A percentile compares a stretch with the other conserved stretches of the same genome.
These are phyloP conservation scores for Morus bassanus DNA, from an alignment of 2,797 vertebrate genomes.

Conservation along the genomic window DNA sequence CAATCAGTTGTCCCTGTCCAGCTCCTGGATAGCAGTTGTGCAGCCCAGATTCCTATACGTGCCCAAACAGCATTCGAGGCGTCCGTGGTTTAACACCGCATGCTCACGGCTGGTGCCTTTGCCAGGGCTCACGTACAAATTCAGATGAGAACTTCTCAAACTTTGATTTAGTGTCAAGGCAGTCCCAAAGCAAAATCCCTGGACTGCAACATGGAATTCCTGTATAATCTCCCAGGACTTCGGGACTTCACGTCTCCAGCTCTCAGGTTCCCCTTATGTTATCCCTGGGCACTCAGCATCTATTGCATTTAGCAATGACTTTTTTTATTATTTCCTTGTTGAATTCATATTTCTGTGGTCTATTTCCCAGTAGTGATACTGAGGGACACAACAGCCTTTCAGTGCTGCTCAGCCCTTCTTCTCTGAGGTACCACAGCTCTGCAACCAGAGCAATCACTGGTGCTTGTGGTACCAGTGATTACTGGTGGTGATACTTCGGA, in stretches of 20 bases:
- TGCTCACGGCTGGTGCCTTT: rapidly evolving
- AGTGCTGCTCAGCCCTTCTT: not conserved
- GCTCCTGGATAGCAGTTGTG: not conserved
- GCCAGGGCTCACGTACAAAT: rapidly evolving
- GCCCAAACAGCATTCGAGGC: not conserved
- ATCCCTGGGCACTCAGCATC: not conserved
- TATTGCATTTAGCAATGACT: not conserved
- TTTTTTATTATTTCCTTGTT: not conserved
- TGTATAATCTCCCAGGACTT: not conserved
- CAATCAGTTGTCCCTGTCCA: conserved; percentile 23
- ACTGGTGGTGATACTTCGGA: not conserved
- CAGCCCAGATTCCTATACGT: not conserved
- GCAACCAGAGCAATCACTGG: not conserved
- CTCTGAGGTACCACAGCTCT: not conserved
- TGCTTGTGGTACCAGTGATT: not conserved
- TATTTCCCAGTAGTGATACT: not conserved
- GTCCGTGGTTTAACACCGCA: rapidly evolving
- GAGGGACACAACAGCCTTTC: not conserved
- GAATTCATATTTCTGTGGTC: not conserved
- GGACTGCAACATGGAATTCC: not conserved
- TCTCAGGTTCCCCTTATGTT: not conserved
- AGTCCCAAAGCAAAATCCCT: not conserved
- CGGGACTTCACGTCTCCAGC: not conserved
- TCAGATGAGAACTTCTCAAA: not conserved
- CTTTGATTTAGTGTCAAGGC: not conserved